Percentiles rank a stretch among this genome's conserved stretches.
Evolutionary conservation across 2,113 vertebrate species (phyloP).

Genomic region (Enhydra lutris): DNA sequence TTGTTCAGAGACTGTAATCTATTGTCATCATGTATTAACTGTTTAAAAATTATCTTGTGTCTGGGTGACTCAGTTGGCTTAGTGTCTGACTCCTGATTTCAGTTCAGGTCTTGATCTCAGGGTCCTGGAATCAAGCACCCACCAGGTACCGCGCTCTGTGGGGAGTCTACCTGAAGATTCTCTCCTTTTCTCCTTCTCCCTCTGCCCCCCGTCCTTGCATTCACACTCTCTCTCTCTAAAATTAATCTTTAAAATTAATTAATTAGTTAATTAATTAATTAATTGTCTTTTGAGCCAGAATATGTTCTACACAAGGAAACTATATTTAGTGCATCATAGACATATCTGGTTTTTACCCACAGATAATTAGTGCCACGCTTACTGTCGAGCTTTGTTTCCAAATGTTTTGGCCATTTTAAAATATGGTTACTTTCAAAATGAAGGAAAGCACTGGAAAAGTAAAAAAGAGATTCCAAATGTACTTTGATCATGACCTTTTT

Average conservation of each 20-base stretch:
- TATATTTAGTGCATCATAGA: background rate
- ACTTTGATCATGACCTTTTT: background rate
- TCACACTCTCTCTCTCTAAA: background rate
- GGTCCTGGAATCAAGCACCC: background rate
- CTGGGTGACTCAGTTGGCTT: background rate
- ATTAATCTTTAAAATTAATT: background rate
- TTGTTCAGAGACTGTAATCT: background rate
- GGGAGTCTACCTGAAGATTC: background rate
- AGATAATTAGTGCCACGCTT: background rate
- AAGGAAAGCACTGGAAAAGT: background rate
- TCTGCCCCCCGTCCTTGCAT: background rate
- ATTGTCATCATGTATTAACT: background rate
- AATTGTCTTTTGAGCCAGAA: background rate
- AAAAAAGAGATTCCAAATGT: background rate
- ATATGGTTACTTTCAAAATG: background rate
- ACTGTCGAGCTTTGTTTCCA: background rate
- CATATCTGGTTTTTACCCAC: background rate
- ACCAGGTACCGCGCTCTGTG: background rate
- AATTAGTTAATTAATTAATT: background rate
- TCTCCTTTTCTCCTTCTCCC: background rate
- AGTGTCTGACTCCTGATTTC: background rate
- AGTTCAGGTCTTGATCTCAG: background rate
- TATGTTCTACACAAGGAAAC: background rate
- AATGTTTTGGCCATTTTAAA: background rate
- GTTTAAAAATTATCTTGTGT: background rate